Evolutionary conservation across 2,797 vertebrate species (phyloP), one percentile per base, ranked within the genome.

Genomic region (Acipenser transmontanus): DNA sequence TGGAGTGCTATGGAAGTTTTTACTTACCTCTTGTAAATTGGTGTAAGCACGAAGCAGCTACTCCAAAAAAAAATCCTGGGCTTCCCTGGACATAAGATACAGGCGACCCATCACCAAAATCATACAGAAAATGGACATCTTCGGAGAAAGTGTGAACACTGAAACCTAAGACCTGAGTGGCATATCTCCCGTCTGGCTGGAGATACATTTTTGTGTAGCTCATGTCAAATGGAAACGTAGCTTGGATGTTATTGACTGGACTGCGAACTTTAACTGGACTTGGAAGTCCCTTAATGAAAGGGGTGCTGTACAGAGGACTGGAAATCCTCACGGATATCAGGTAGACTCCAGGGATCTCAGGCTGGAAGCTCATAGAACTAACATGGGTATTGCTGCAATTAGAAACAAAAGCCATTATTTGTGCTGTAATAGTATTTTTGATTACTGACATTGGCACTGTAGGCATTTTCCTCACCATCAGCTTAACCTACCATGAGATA

Each of bases 11-110:
- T 34, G 34, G 34, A 34, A 34, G 34, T 34, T 34, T 34, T 34
- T 17, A 6, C 7, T 56, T 74, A 83, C 82, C 82, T 79, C 50
- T 69, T 11, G 48, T n/a, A 11, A 79, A 81, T 49, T 8, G 68
- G 59, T 82, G 79, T 65, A 8, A 74, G 50, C 51, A 49, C 2
- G 72, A 75, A 8, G 76, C 51, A 0, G 2, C 11, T 7, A 11
- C 11, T 20, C 67, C 54, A 6, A 17, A 34, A 50, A 49, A 63
- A 0, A 68, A 12, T 7, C 52, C 1, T 0, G 64, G 6, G 7
- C 0, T 47, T 17, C 73, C 61, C 52, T 20, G 71, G 50, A 73
- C 50, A 57, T 56, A 68, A 4, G 74, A 5, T 7, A n/a, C 47
- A 1, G 65, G 66, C 12, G 64, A 67, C 11, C 13, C 20, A 7